A percentile compares a stretch with the other conserved stretches of the same genome.
These are phyloP conservation scores for Eupristina koningsbergeri DNA, from an alignment of 1,140 invertebrate species.

Conservation along the genomic window DNA sequence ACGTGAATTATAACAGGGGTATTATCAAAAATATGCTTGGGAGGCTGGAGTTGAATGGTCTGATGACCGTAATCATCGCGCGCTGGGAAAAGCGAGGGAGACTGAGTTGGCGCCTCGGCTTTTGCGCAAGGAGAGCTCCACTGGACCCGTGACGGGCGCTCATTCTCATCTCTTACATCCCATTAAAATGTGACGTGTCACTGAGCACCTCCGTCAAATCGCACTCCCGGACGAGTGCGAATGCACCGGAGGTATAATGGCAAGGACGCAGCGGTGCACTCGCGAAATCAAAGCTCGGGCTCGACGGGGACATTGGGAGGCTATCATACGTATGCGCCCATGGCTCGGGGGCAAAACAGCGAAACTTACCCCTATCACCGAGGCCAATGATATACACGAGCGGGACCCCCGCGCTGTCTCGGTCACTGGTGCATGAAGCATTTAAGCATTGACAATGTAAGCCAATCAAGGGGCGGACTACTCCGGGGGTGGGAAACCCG, in stretches of 20 bases:
- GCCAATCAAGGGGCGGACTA: conserved; percentile 69
- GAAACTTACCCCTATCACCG: conserved; percentile 72
- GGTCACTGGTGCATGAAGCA: conserved; percentile 74
- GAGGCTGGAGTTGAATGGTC: not conserved
- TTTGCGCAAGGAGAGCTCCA: not conserved
- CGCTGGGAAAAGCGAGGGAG: no score
- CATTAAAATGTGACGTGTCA: conserved; percentile 52
- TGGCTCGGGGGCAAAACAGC: conserved; percentile 55
- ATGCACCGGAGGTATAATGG: conserved; percentile 20
- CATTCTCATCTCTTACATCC: not conserved
- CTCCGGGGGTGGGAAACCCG: conserved; percentile 47
- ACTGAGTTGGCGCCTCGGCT: not conserved
- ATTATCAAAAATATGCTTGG: not conserved
- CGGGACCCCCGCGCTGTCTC: conserved; percentile 51
- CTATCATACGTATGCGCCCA: not conserved
- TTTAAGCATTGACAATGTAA: conserved; percentile 74
- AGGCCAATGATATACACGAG: conserved; percentile 66
- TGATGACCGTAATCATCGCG: not conserved
- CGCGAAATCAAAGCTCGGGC: conserved; percentile 54
- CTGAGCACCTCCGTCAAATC: conserved; percentile 41
- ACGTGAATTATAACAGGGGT: no score
- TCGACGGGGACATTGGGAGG: no score
- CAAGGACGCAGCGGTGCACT: conserved; percentile 52
- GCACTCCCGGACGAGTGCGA: conserved; percentile 20
- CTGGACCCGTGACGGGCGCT: no score